Base-by-base conservation (phyloP, 2,888 invertebrate species). In the Resseliella maxima region DNA sequence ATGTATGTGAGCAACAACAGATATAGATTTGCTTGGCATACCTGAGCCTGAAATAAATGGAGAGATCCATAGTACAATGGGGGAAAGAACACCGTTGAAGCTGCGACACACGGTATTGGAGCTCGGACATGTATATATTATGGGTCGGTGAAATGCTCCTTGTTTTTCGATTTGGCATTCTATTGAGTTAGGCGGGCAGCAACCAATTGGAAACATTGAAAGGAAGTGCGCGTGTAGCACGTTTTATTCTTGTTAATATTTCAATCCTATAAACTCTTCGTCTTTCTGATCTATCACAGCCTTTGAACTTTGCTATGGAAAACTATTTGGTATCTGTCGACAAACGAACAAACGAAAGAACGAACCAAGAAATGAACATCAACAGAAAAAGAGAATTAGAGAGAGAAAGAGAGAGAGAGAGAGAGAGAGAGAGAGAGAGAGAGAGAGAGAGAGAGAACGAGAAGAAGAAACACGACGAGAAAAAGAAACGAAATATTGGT, bases 231-330 rank as follows among this genome's bases (percentile, higher is more conserved):
- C 31, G 35, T 72, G 72, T 12, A 72, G 31, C 72, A 35, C 27
- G 31, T 72, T 72, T 59, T 72, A 3, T 35, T 72, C 72, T 50
- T 15, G 72, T 72, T 72, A 72, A 59, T 59, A 24, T 59, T 35
- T 72, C 6, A 72, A 72, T 72, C 72, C 2, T 35, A 72, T 59
- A 24, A 59, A 59, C 72, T 72, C 72, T 72, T n/a, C n/a, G 27
- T 59, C 6, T 72, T 35, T 72, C 31, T 31, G 72, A 72, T 72
- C 72, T 31, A 72, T 72, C 31, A n/a, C 72, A 31, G 72, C 72
- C 72, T 72, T 72, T 72, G 72, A 35, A 31, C 72, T 72, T 72
- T 31, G 31, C 31, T 35, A 72, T 35, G 31, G 12, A 72, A 72
- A 72, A 72, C 72, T 72, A 72, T 72, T 72, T 15, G 10, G 15